Percentiles rank a stretch among this genome's conserved stretches.
phyloP scores from a whole-genome alignment of 2,113 vertebrate genomes.

The Dolichallabes microphthalmus region DNA sequence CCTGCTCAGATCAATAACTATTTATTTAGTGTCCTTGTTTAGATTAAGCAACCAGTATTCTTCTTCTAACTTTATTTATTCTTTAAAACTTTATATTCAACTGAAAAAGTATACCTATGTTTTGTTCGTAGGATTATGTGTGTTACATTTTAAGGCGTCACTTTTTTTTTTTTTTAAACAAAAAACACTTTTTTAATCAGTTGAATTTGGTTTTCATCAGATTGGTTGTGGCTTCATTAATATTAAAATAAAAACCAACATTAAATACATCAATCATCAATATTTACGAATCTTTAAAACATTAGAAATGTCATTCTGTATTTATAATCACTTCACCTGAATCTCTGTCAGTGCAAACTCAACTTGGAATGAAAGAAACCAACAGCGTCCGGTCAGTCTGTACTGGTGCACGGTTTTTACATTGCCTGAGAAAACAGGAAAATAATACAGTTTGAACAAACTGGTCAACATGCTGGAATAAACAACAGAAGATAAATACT shows the following conservation, averaged over 20 bases:
- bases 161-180: background rate
- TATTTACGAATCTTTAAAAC: background rate
- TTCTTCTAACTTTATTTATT: background rate
- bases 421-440: constrained; percentile 59
- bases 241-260: background rate
- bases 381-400: constrained; percentile 75
- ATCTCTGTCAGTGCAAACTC: constrained; percentile 82
- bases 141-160: background rate
- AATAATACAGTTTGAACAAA: background rate
- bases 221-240: background rate
- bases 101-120: background rate
- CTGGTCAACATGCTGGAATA: background rate
- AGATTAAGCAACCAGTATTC: background rate
- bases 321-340: constrained; percentile 70
- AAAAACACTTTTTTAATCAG: background rate
- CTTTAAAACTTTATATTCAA: background rate
- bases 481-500: background rate
- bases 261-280: background rate
- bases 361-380: constrained; percentile 76
- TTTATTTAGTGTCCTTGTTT: too few relatives aligned
- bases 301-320: background rate
- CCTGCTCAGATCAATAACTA: too few relatives aligned
- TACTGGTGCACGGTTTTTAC: constrained; percentile 66
- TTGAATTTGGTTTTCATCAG: background rate
- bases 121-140: background rate